phyloP scores from a whole-genome alignment of 2,797 vertebrate genomes.

The Lemur catta region DNA sequence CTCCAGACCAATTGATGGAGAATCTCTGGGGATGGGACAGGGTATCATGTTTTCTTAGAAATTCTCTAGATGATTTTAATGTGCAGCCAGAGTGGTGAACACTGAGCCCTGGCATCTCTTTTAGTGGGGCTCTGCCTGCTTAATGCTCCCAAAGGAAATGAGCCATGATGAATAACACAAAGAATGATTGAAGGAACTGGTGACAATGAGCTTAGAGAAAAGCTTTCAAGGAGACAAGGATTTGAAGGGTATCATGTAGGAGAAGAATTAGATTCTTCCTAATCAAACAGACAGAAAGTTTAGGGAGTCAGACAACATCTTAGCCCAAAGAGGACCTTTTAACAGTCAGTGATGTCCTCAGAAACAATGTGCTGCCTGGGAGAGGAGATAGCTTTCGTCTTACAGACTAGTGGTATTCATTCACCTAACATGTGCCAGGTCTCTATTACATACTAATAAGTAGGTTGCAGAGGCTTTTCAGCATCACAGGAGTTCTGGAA shows the following conservation, averaged over 20 bases:
- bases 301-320: neutral
- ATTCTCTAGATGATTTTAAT: constrained; percentile 1
- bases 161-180: neutral
- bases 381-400: neutral
- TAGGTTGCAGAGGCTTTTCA: neutral
- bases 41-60: neutral
- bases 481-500: neutral
- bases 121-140: neutral
- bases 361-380: neutral
- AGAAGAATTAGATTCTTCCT: constrained; percentile 4
- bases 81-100: neutral
- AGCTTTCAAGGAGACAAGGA: neutral
- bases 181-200: neutral
- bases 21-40: neutral
- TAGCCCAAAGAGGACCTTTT: neutral
- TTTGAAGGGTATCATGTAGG: neutral
- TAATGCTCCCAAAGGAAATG: neutral
- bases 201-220: neutral
- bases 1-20: neutral
- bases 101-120: neutral
- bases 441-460: neutral
- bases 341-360: neutral
- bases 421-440: neutral
- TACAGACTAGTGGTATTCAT: neutral
- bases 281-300: constrained; percentile 5